Base-by-base conservation (phyloP, 2,113 vertebrate species). In the Grallaria varia region DNA sequence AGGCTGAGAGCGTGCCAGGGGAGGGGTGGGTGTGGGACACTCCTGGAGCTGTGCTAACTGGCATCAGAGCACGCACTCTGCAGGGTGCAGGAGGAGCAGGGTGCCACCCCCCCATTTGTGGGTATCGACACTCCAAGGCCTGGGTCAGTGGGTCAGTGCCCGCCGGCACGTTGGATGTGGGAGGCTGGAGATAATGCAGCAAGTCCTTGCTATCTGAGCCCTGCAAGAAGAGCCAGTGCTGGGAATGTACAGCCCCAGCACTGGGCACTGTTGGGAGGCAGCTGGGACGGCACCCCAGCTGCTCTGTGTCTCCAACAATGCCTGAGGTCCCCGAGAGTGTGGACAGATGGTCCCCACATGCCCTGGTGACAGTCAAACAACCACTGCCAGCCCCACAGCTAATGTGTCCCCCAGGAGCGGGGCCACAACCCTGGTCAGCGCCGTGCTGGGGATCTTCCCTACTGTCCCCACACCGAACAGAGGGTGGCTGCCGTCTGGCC, bases 1-100 rank as follows among this genome's bases (percentile, higher is more conserved):
- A 8, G 23, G 6, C 8, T 75, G 42, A 35, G 25, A 49, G 23
- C 0, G 0, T 0, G 1, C 30, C 50, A 23, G 2, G 7, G 23
- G 24, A 37, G 8, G 5, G 1, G 18, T 35, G 33, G 28, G 10
- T 25, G 8, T 9, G 10, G 18, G 42, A 28, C 17, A 3, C 24
- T 40, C 22, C 42, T 19, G 37, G 19, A 56, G 27, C 52, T 76
- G 14, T 59, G 58, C 55, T 82, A 78, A 23, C 30, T 39, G 18
- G n/a, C 20, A 63, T 58, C 42, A 75, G 33, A n/a, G 20, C 52
- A 82, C 17, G 0, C 2, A 31, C 39, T 69, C 52, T 33, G 45
- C 45, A 37, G 37, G 20, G 30, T 0, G 0, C 42, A 47, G 67
- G 62, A 82, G 14, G 14, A 93, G 15, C 0, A 2, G 18, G 4